Percentiles rank a stretch among this genome's conserved stretches.
phyloP scores from a whole-genome alignment of 2,797 vertebrate genomes.

The Melopsittacus undulatus region DNA sequence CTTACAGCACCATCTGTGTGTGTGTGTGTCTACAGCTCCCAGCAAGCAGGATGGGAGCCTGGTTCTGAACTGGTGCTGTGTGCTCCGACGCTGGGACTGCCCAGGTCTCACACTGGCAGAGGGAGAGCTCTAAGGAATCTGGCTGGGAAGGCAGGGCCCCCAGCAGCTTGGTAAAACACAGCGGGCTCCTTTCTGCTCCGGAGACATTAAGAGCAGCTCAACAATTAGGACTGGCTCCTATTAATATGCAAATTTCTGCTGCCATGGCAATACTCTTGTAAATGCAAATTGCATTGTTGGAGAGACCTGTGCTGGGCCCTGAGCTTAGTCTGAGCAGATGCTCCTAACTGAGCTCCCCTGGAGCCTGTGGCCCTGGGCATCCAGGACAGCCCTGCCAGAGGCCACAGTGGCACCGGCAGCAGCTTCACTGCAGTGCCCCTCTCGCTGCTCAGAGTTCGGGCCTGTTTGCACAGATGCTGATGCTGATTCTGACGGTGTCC shows the following conservation, averaged over 20 bases:
- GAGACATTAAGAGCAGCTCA: not conserved
- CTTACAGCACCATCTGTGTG: rapidly evolving
- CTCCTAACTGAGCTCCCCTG: not conserved
- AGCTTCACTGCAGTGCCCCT: not conserved
- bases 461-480: not conserved
- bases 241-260: slow-evolving; percentile 39
- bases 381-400: not conserved
- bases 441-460: not conserved
- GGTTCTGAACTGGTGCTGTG: rapidly evolving
- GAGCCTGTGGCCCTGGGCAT: not conserved
- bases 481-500: not conserved
- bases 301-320: not conserved
- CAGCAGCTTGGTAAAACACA: not conserved
- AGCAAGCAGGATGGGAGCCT: not conserved
- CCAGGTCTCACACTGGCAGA: not conserved
- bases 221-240: slow-evolving; percentile 25
- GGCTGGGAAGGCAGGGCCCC: not conserved
- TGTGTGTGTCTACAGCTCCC: not conserved
- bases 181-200: not conserved
- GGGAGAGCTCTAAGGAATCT: not conserved
- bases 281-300: slow-evolving; percentile 9
- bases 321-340: not conserved
- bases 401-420: not conserved
- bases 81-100: too few species aligned
- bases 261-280: slow-evolving; percentile 1